phyloP scores from a whole-genome alignment of 2,797 vertebrate species.

The Zenarchopterus dispar region DNA sequence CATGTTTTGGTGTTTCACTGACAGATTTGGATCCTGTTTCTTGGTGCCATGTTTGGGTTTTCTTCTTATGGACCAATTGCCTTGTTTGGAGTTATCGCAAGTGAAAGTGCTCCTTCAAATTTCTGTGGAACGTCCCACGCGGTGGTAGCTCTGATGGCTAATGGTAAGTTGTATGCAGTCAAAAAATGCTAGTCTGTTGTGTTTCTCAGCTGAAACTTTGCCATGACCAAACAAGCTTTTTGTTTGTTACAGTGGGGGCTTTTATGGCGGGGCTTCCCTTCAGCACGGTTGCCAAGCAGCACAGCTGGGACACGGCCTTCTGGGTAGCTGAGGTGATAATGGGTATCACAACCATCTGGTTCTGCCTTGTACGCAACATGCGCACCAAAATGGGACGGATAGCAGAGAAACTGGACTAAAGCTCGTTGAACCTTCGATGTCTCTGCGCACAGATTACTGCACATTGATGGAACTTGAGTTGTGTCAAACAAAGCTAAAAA shows the following conservation, averaged over 20 bases:
- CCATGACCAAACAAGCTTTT: conserved; percentile 1
- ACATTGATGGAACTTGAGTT: conserved; percentile 16
- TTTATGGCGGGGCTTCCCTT: conserved; percentile 96
- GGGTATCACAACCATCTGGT: conserved; percentile 79
- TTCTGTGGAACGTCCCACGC: conserved; percentile 96
- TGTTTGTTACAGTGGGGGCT: conserved; percentile 88
- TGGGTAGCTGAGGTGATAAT: conserved; percentile 92
- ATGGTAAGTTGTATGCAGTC: conserved; percentile 81
- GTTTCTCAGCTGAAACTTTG: background rate
- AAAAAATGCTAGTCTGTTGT: rapidly evolving
- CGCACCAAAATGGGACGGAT: conserved; percentile 94
- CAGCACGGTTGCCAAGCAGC: conserved; percentile 93
- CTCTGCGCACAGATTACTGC: conserved; percentile 11
- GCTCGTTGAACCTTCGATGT: background rate
- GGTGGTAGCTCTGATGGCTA: conserved; percentile 96
- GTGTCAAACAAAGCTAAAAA: conserved; percentile 5
- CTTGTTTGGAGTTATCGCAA: conserved; percentile 97
- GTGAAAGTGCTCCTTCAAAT: conserved; percentile 93
- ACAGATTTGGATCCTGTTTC: conserved; percentile 94
- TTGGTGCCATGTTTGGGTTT: conserved; percentile 94
- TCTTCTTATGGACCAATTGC: conserved; percentile 94
- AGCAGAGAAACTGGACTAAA: conserved; percentile 88
- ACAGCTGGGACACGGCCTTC: conserved; percentile 95
- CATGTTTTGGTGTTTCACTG: background rate
- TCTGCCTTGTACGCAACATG: conserved; percentile 94